Percentiles rank a stretch among this genome's conserved stretches.
These are phyloP conservation scores for Pachydiplax longipennis DNA, from an alignment of 2,888 invertebrate genomes.

Conservation along the genomic window DNA sequence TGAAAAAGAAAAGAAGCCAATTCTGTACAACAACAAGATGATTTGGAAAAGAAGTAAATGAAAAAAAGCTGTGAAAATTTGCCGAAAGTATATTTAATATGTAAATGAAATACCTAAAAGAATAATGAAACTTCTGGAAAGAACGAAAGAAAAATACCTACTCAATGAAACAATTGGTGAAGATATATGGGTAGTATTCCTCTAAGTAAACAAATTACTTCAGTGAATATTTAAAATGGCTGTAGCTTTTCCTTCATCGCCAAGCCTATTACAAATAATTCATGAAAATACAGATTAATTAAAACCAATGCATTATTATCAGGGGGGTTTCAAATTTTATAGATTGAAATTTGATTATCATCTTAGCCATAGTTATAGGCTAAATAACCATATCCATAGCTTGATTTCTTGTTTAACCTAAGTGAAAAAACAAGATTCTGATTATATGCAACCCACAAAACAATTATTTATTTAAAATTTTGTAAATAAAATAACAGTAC, in stretches of 20 bases:
- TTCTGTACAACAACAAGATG: constrained; percentile 46
- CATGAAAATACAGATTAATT: background rate
- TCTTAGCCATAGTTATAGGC: too few species aligned
- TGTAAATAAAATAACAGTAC: too few species aligned
- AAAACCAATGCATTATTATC: background rate
- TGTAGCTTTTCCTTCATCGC: background rate
- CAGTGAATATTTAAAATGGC: background rate
- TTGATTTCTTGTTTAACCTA: too few species aligned
- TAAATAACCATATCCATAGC: too few species aligned
- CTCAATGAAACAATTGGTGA: constrained; percentile 19
- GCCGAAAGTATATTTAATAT: background rate
- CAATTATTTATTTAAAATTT: too few species aligned
- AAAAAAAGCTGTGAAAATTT: background rate
- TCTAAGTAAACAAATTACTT: constrained; percentile 17
- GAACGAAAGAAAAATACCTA: constrained; percentile 16
- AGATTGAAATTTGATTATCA: too few species aligned
- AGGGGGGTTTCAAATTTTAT: too few species aligned
- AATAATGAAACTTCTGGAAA: background rate
- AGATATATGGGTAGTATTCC: constrained; percentile 20
- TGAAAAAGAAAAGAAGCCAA: constrained; percentile 2
- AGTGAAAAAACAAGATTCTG: too few species aligned
- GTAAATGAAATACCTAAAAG: background rate
- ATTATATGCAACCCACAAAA: too few species aligned
- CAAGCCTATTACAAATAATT: constrained; percentile 16
- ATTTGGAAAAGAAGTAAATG: background rate